phyloP scores from a whole-genome alignment of 2,797 vertebrate genomes.

The Dendrocincla tyrannina region DNA sequence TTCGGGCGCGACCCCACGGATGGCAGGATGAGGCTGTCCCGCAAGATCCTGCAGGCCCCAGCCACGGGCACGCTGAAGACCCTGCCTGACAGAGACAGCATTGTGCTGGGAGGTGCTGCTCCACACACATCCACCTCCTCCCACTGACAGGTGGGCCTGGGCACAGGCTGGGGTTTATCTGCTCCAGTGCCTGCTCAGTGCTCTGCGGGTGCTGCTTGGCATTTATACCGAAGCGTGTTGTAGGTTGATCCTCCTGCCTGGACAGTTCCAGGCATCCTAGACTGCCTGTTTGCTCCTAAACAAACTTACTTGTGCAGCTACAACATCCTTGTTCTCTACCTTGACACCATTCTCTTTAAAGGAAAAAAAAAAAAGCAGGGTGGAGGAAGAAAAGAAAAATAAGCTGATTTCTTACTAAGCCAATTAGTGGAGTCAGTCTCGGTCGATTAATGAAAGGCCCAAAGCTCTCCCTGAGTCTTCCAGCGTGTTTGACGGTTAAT shows the following conservation, averaged over 20 bases:
- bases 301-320: neutral
- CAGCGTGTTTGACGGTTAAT: neutral
- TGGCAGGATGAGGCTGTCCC: conserved; percentile 94
- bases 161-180: too few relatives aligned
- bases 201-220: conserved; percentile 21
- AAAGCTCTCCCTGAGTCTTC: neutral
- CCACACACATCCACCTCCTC: conserved; percentile 70
- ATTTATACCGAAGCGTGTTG: neutral
- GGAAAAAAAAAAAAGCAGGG: rapidly evolving
- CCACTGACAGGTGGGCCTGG: conserved; percentile 20
- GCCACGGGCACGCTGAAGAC: conserved; percentile 82
- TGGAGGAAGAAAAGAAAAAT: neutral
- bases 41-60: conserved; percentile 93
- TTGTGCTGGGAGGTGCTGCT: conserved; percentile 79
- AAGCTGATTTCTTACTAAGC: neutral
- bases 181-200: neutral
- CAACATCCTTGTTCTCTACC: neutral
- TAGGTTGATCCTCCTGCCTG: neutral
- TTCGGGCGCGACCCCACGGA: conserved; percentile 97
- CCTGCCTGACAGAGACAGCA: conserved; percentile 87
- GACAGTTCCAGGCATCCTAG: neutral
- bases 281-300: neutral
- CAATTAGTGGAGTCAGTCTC: neutral
- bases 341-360: neutral
- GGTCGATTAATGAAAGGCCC: neutral